A percentile compares a stretch with the other conserved stretches of the same genome.
These are phyloP conservation scores for Tinea pellionella DNA, from an alignment of 2,888 invertebrate species.

Conservation along the genomic window DNA sequence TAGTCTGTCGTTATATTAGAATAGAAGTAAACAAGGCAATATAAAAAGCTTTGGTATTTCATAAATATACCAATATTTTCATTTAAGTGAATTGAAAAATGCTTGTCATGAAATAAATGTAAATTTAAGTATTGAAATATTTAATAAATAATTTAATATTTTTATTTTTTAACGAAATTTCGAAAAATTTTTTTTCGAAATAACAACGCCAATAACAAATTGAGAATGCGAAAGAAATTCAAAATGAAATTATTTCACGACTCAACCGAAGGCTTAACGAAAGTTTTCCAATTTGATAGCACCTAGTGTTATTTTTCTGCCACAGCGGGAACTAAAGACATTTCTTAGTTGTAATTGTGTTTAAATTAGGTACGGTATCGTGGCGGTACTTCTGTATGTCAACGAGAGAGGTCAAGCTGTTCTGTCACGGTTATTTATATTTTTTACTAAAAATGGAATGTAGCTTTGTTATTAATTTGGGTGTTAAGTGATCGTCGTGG, in stretches of 20 bases:
- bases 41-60: too few species aligned
- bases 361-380: constrained; percentile 47
- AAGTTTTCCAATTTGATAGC: not conserved
- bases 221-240: not conserved
- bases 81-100: too few species aligned
- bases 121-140: too few species aligned
- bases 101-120: too few species aligned
- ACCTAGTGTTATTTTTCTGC: not conserved
- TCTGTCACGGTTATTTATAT: constrained; percentile 48
- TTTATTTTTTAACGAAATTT: too few species aligned
- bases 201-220: too few species aligned
- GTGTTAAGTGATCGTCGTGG: not conserved
- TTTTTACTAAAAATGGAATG: constrained; percentile 31
- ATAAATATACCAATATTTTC: too few species aligned
- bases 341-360: constrained; percentile 55
- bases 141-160: too few species aligned
- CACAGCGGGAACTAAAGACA: constrained; percentile 65
- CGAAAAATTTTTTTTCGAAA: too few species aligned
- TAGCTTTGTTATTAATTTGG: constrained; percentile 10
- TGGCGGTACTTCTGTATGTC: constrained; percentile 44
- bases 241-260: not conserved
- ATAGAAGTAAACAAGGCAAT: too few species aligned
- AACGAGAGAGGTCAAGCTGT: constrained; percentile 32
- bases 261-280: not conserved
- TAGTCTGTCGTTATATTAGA: too few species aligned